Base-by-base conservation (phyloP, 2,888 invertebrate genomes). In the Caenorhabditis virilis region DNA sequence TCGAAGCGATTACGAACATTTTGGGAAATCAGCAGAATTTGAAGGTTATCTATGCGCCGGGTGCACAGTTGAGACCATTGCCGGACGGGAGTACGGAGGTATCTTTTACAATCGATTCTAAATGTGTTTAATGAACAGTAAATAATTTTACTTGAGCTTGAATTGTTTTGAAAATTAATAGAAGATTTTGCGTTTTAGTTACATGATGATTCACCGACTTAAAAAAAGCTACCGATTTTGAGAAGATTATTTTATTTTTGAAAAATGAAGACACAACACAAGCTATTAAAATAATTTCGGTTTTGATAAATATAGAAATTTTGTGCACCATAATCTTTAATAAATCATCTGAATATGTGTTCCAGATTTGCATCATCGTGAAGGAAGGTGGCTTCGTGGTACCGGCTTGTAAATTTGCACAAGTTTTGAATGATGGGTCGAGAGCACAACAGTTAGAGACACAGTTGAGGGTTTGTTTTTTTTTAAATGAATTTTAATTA, bases 21-120 rank as follows among this genome's bases (percentile, higher is more conserved):
- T 92, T 76, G 85, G 95, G 13, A 84, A 86, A 1, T 89, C 52
- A 88, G 26, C 59, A 66, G 72, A 88, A 93, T 33, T 90, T 90
- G 1, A 89, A 91, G 33, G 86, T 87, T 35, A 88, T 89, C 73
- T 88, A 91, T 22, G 87, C 89, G 63, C 87, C 93, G 15, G 88
- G 90, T 83, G 88, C 90, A 26, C 88, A 89, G 41, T 90, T 65
- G 11, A n/a, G 57, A 51, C 11, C 48, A 11, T 36, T 58, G 3
- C 13, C 55, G 1, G 52, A 56, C n/a, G 48, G 45, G 5, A 27
- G 18, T 26, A 65, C 65, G 0, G 65, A 65, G 36, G 36, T 57
- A 25, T 33, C 9, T 39, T 20, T 6, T 39, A 20, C 9, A 43
- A 9, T 43, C 7, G 23, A 25, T 43, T 43, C 6, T 9, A 43